Conservation (phyloP, 2,888 invertebrate genomes). For the Plutella xylostella region DNA sequence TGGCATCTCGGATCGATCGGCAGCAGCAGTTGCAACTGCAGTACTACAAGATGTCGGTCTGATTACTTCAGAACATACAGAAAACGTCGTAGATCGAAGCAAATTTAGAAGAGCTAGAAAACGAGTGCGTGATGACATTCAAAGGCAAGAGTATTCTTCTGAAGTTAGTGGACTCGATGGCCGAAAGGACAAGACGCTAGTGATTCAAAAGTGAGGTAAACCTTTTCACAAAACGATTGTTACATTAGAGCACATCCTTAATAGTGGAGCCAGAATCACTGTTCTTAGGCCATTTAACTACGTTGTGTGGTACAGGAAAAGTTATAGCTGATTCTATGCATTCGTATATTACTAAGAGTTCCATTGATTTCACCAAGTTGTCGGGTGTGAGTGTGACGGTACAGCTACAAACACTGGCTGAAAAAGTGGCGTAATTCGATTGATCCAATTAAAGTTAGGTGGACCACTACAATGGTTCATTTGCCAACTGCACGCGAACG, state of each 20-base stretch:
- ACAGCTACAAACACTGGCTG: slow-evolving; percentile 21
- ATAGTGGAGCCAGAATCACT: not conserved
- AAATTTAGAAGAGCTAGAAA: slow-evolving; percentile 19
- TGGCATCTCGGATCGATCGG: slow-evolving; percentile 17
- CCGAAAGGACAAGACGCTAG: slow-evolving; percentile 19
- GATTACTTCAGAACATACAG: slow-evolving; percentile 15
- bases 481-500: not conserved
- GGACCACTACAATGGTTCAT: slow-evolving; percentile 1
- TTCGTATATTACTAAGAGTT: not conserved
- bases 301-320: not conserved
- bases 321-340: not conserved
- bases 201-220: slow-evolving; percentile 8
- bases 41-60: slow-evolving; percentile 17
- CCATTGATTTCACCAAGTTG: too few relatives aligned
- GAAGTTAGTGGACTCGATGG: slow-evolving; percentile 19
- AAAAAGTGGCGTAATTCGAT: slow-evolving; percentile 13
- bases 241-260: not conserved
- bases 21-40: slow-evolving; percentile 17
- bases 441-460: not conserved
- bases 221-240: not conserved
- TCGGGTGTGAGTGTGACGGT: slow-evolving; percentile 18
- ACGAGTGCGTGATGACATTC: slow-evolving; percentile 7
- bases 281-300: not conserved
- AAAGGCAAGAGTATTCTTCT: slow-evolving; percentile 2
- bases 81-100: slow-evolving; percentile 17